Percentiles rank a stretch among this genome's conserved stretches.
Conservation (phyloP, 2,888 invertebrate species). For the Oxystoma pomonae region DNA sequence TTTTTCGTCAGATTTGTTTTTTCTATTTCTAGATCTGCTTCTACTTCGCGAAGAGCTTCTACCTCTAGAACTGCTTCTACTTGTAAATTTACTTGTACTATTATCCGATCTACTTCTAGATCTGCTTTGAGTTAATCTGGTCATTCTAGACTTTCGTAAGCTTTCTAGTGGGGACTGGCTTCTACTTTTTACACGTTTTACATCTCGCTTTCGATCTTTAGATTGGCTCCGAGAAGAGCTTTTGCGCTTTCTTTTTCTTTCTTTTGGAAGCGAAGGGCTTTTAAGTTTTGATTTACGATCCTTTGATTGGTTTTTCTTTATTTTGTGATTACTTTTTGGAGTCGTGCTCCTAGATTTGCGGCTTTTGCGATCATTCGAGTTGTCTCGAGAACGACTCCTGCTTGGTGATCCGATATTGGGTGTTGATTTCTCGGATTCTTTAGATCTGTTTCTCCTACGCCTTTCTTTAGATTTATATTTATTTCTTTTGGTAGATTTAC, state of each 20-base stretch:
- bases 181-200: neutral
- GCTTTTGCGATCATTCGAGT: too few species aligned
- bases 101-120: neutral
- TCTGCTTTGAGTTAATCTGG: neutral
- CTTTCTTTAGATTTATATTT: too few species aligned
- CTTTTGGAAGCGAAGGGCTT: neutral
- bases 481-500: too few species aligned
- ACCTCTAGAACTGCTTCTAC: too few species aligned
- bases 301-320: too few species aligned
- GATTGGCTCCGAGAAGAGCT: neutral
- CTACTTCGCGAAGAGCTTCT: too few species aligned
- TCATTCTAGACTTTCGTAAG: slow-evolving; percentile 1
- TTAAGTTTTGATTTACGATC: too few species aligned
- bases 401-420: too few species aligned
- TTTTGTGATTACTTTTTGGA: neutral
- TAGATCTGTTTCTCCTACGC: neutral
- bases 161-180: neutral
- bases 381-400: neutral
- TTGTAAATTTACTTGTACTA: neutral
- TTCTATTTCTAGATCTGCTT: neutral
- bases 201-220: neutral
- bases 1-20: neutral
- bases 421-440: neutral
- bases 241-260: neutral
- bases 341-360: neutral